A percentile compares a stretch with the other conserved stretches of the same genome.
Evolutionary conservation across 2,888 invertebrate species (phyloP).

Genomic region (Halictus quadricinctus): DNA sequence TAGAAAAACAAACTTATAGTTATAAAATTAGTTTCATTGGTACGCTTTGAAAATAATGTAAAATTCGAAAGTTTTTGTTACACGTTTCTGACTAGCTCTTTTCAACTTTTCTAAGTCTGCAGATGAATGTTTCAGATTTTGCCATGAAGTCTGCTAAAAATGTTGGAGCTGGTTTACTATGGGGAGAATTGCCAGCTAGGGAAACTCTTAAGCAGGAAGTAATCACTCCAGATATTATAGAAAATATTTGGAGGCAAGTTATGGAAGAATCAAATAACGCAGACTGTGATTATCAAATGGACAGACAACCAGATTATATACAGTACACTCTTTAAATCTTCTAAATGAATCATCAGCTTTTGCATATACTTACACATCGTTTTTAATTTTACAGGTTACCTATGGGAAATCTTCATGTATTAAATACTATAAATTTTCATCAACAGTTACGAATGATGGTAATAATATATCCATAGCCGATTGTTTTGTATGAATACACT

Average conservation of each 20-base stretch:
- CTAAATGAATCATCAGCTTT: background rate
- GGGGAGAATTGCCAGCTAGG: slow-evolving; percentile 79
- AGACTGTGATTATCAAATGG: slow-evolving; percentile 78
- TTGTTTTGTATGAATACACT: background rate
- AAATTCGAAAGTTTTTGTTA: background rate
- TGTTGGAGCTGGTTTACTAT: slow-evolving; percentile 65
- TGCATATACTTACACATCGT: background rate
- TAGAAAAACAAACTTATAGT: background rate
- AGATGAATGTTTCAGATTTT: background rate
- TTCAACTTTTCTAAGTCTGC: background rate
- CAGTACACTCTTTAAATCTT: slow-evolving; percentile 70
- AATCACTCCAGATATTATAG: slow-evolving; percentile 80
- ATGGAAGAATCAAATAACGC: slow-evolving; percentile 77
- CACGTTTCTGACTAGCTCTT: background rate
- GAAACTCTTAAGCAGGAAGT: slow-evolving; percentile 80
- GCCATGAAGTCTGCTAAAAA: slow-evolving; percentile 78
- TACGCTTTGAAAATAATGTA: background rate
- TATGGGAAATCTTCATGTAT: slow-evolving; percentile 77
- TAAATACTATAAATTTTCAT: slow-evolving; percentile 79
- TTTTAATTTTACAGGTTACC: slow-evolving; percentile 72
- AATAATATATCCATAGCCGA: slow-evolving; percentile 17
- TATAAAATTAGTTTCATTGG: slow-evolving; percentile 1
- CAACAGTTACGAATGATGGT: slow-evolving; percentile 78
- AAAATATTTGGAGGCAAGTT: slow-evolving; percentile 81
- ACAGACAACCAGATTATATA: slow-evolving; percentile 76